Conservation (phyloP, 1,140 invertebrate species). For the Arctopsyche grandis region DNA sequence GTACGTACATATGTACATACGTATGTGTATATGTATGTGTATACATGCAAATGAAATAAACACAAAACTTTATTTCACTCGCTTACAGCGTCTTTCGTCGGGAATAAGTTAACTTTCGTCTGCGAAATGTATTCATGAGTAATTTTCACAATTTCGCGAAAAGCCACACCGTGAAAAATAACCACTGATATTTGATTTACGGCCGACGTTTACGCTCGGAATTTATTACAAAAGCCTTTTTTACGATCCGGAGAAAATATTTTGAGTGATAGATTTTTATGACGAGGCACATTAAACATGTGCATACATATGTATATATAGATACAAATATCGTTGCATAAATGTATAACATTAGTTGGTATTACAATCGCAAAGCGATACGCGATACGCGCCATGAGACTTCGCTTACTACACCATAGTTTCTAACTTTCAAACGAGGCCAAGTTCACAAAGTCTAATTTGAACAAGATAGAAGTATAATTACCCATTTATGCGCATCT, state of each 20-base stretch:
- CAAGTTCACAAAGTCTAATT: no score
- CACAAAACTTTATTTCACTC: neutral
- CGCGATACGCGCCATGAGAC: no score
- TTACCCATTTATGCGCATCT: no score
- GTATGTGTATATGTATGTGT: no score
- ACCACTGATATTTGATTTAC: constrained; percentile 37
- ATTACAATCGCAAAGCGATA: no score
- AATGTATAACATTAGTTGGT: neutral
- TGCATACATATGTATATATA: constrained; percentile 8
- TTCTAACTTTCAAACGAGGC: no score
- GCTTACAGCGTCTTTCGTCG: neutral
- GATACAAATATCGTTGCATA: constrained; percentile 9
- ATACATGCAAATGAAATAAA: neutral
- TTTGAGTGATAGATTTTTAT: constrained; percentile 39
- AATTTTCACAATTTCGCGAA: constrained; percentile 36
- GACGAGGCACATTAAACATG: constrained; percentile 22
- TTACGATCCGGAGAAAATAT: constrained; percentile 8
- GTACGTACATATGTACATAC: no score
- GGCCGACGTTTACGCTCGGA: constrained; percentile 24
- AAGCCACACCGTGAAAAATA: constrained; percentile 22
- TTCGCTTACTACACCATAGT: no score
- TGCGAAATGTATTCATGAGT: constrained; percentile 21
- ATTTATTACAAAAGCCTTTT: constrained; percentile 38
- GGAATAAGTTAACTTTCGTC: neutral
- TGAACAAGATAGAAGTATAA: no score